A percentile compares a stretch with the other conserved stretches of the same genome.
Conservation (phyloP, 2,888 invertebrate species). For the Synergus japonicus region DNA sequence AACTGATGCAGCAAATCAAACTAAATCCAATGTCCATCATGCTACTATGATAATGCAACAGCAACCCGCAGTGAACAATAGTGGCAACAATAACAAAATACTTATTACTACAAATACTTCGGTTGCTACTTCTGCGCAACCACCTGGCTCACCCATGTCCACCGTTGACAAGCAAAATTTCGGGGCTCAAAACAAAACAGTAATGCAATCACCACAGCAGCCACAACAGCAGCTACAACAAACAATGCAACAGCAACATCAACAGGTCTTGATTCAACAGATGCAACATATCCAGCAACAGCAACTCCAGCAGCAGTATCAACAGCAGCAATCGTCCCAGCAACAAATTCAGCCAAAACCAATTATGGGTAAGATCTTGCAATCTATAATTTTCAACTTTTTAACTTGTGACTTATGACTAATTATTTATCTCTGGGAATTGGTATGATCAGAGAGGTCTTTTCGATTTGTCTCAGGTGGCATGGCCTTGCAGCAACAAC, state of each 20-base stretch:
- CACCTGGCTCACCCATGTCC: conserved; percentile 80
- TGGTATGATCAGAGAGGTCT: not conserved
- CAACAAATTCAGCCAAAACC: conserved; percentile 80
- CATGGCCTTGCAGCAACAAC: conserved; percentile 80
- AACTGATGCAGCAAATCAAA: conserved; percentile 82
- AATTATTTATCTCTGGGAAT: not conserved
- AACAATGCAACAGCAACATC: conserved; percentile 72
- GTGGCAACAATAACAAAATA: conserved; percentile 64
- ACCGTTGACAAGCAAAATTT: conserved; percentile 79
- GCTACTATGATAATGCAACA: conserved; percentile 71
- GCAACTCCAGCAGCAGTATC: conserved; percentile 76
- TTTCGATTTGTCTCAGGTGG: conserved; percentile 70
- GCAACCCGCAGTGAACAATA: conserved; percentile 63
- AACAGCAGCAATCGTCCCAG: conserved; percentile 68
- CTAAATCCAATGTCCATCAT: conserved; percentile 73
- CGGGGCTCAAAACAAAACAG: conserved; percentile 75
- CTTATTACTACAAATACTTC: conserved; percentile 63
- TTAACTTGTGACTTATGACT: not conserved
- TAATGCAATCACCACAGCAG: conserved; percentile 75
- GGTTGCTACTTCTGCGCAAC: conserved; percentile 69
- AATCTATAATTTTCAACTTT: not conserved
- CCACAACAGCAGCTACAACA: conserved; percentile 61
- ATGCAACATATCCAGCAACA: conserved; percentile 70
- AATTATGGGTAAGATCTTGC: conserved; percentile 78
- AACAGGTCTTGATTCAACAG: conserved; percentile 70